Conservation (phyloP, 2,797 vertebrate genomes). For the Leptoclinus maculatus region DNA sequence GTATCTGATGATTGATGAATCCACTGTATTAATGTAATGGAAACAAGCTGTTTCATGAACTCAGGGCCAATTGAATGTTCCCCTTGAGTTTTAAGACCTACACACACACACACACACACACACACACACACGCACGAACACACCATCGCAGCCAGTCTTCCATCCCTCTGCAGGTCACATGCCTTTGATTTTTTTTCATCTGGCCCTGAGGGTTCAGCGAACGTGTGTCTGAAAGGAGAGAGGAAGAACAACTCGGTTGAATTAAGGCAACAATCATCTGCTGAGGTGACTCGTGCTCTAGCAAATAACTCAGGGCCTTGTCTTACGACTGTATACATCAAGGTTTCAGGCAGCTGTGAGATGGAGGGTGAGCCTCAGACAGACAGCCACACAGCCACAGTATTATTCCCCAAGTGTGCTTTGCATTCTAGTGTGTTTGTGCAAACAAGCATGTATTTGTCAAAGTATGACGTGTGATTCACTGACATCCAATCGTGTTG, state of each 20-base stretch:
- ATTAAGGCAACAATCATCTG: slow-evolving; percentile 59
- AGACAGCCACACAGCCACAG: neutral
- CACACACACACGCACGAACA: neutral
- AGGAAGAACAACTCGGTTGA: slow-evolving; percentile 28
- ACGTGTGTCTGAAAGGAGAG: slow-evolving; percentile 25
- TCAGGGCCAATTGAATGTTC: slow-evolving; percentile 9
- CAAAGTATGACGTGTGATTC: neutral
- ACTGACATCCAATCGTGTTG: neutral
- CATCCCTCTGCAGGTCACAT: slow-evolving; percentile 57
- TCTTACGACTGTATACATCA: slow-evolving; percentile 40
- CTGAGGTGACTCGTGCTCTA: slow-evolving; percentile 59
- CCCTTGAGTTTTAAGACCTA: slow-evolving; percentile 15
- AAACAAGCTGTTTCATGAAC: slow-evolving; percentile 14
- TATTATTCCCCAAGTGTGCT: neutral
- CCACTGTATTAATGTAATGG: neutral
- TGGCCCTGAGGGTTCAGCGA: slow-evolving; percentile 48
- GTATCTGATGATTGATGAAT: neutral
- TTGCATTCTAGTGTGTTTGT: slow-evolving; percentile 1
- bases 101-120: neutral
- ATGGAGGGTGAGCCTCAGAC: slow-evolving; percentile 34
- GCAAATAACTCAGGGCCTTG: slow-evolving; percentile 36
- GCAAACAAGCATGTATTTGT: neutral
- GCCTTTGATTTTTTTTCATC: slow-evolving; percentile 67
- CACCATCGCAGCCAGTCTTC: neutral
- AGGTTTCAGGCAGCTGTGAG: slow-evolving; percentile 36